Evolutionary conservation across 2,888 invertebrate species (phyloP).

Genomic region (Cheilosia vulpina): DNA sequence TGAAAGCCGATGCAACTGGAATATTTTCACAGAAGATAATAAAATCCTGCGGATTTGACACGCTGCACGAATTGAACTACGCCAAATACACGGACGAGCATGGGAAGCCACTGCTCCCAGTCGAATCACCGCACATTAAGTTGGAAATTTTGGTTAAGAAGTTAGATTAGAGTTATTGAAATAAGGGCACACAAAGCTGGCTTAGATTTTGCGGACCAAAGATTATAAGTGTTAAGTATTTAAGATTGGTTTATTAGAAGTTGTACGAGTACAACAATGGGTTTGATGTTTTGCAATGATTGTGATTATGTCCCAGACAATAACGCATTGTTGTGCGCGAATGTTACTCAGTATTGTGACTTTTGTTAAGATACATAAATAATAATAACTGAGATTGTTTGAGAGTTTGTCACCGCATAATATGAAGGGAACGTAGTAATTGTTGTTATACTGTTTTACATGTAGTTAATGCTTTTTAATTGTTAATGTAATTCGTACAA

Average conservation of each 20-base stretch:
- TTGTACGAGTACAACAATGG: neutral
- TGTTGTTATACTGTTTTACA: slow-evolving; percentile 42
- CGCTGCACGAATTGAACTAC: slow-evolving; percentile 88
- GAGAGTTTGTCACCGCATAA: slow-evolving; percentile 6
- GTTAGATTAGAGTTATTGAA: slow-evolving; percentile 66
- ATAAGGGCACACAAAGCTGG: neutral
- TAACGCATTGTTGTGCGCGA: slow-evolving; percentile 17
- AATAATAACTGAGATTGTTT: neutral
- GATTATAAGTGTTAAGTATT: slow-evolving; percentile 25
- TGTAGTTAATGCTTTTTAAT: slow-evolving; percentile 42
- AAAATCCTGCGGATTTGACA: slow-evolving; percentile 87
- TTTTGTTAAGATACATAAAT: neutral
- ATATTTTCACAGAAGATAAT: slow-evolving; percentile 91
- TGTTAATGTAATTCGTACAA: slow-evolving; percentile 49
- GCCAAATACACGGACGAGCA: slow-evolving; percentile 87
- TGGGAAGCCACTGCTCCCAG: slow-evolving; percentile 86
- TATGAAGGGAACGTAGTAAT: neutral
- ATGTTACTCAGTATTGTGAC: neutral
- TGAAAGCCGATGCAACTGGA: slow-evolving; percentile 93
- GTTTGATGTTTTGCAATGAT: slow-evolving; percentile 5
- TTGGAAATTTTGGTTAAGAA: slow-evolving; percentile 87
- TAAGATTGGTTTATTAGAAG: slow-evolving; percentile 20
- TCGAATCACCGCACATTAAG: slow-evolving; percentile 87
- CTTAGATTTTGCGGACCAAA: slow-evolving; percentile 56
- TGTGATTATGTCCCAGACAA: slow-evolving; percentile 39